Evolutionary conservation across 2,113 vertebrate genomes (phyloP).

Genomic region (Hypanus sabinus): DNA sequence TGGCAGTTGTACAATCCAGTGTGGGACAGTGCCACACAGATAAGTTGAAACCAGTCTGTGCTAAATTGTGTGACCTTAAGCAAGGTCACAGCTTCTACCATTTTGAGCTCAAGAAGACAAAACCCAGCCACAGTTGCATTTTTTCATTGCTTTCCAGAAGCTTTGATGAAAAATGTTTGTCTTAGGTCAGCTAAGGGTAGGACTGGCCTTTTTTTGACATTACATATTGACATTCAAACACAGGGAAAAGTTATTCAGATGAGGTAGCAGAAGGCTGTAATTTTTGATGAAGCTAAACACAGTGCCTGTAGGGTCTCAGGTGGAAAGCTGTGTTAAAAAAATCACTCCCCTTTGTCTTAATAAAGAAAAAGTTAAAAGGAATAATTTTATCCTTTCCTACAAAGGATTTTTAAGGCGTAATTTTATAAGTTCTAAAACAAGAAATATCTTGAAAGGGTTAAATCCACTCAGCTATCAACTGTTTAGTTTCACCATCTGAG

Average conservation of each 20-base stretch:
- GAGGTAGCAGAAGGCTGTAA: not conserved
- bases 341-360: not conserved
- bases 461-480: constrained; percentile 41
- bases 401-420: not conserved
- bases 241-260: not conserved
- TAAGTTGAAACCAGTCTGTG: not conserved
- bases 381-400: not conserved
- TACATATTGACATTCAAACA: not conserved
- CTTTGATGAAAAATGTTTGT: not conserved
- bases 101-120: not conserved
- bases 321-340: not conserved
- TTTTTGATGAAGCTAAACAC: not conserved
- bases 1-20: not conserved
- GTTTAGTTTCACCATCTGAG: constrained; percentile 40
- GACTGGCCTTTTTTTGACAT: not conserved
- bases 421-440: not conserved
- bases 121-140: not conserved
- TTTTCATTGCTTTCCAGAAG: not conserved
- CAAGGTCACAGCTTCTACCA: not conserved
- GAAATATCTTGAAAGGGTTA: constrained; percentile 2
- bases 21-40: not conserved
- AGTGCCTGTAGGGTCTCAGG: not conserved
- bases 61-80: not conserved
- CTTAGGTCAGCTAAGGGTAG: not conserved
- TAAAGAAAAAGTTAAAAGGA: not conserved